Base-by-base conservation (phyloP, 2,888 invertebrate genomes). In the Rhyacophila evoluta region DNA sequence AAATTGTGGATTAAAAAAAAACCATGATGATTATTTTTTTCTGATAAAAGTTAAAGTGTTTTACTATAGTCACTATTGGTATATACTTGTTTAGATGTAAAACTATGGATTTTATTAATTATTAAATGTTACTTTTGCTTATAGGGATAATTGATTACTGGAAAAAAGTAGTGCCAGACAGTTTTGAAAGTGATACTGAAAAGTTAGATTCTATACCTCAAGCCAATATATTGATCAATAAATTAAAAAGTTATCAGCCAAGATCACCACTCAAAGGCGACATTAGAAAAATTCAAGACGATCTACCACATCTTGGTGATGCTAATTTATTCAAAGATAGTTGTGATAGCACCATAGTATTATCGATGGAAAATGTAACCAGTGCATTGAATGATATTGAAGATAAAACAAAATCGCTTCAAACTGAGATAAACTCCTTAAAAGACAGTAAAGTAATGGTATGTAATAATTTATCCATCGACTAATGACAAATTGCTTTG, bases 111-210 rank as follows among this genome's bases (percentile, higher is more conserved):
- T n/a, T n/a, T n/a, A n/a, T n/a, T n/a, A n/a, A n/a, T n/a, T n/a
- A n/a, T n/a, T n/a, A n/a, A n/a, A 12, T 41, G 2, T n/a, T n/a
- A 29, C 12, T 27, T 75, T 72, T 80, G 76, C 79, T 84, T 85
- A 81, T 80, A 87, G 87, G 82, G 77, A 83, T 85, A 67, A 85
- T 85, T 79, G 83, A 85, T 75, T 87, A 87, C 83, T 86, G 86
- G 85, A 72, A 82, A 28, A 69, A 75, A 36, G 72, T 36, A 77
- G 77, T 76, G 11, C 71, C 80, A 8, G 36, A 75, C 39, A 67
- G 19, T 15, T 37, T 37, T 39, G 15, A 72, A 74, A 25, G 67
- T 27, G 33, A 27, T n/a, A 72, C 29, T 12, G 72, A 37, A 75
- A 38, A 69, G n/a, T 33, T 69, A 12, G 36, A 73, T 28, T 55